Conservation (phyloP, 2,888 invertebrate genomes). For the Acleris literana region DNA sequence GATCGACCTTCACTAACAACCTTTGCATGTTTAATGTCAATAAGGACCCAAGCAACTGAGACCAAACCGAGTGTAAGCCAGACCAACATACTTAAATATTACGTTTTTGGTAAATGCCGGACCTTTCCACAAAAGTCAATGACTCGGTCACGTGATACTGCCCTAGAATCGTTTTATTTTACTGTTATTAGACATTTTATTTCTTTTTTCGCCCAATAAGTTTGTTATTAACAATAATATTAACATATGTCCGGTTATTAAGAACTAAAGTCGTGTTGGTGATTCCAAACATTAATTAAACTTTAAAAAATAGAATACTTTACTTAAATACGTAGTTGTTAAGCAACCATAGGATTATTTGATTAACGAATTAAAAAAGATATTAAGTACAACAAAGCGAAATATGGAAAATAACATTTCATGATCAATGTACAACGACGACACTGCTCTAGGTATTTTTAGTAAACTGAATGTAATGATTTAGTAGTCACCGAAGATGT, state of each 20-base stretch:
- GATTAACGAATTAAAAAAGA: no score
- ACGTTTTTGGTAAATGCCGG: slow-evolving; percentile 62
- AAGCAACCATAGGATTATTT: no score
- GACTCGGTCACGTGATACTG: slow-evolving; percentile 61
- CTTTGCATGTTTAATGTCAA: no score
- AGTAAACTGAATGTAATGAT: no score
- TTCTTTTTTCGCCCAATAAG: slow-evolving; percentile 51
- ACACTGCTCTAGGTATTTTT: no score
- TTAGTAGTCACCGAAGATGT: no score
- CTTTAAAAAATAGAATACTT: no score
- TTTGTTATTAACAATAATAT: slow-evolving; percentile 42
- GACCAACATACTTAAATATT: slow-evolving; percentile 47
- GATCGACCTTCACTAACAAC: no score
- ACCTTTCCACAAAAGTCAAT: slow-evolving; percentile 70
- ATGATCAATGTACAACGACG: no score
- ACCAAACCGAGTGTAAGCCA: slow-evolving; percentile 17
- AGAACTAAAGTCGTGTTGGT: background rate
- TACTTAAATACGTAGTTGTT: no score
- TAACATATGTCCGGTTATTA: slow-evolving; percentile 13
- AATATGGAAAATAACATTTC: no score
- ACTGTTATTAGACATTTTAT: slow-evolving; percentile 63
- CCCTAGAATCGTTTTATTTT: slow-evolving; percentile 68
- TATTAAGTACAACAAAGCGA: no score
- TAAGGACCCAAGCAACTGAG: slow-evolving; percentile 6
- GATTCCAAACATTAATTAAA: background rate